Evolutionary conservation across 1,140 invertebrate genomes (phyloP).

Genomic region (Ganaspis sp.): DNA sequence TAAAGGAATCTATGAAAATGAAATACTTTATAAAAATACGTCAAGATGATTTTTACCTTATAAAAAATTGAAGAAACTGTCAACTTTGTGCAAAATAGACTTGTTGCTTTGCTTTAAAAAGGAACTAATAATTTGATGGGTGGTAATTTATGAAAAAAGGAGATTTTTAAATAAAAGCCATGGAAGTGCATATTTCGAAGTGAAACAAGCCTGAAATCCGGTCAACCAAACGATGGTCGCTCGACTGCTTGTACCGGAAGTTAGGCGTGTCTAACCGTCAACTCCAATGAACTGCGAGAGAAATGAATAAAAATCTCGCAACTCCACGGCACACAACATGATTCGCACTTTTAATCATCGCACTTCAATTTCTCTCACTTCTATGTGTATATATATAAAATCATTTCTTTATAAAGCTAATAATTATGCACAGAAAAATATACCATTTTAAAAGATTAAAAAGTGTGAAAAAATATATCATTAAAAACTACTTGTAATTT

Average conservation of each 20-base stretch:
- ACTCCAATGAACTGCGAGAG: conserved; percentile 13
- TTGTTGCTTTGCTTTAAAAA: background rate
- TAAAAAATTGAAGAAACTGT: too few relatives aligned
- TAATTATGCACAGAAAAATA: too few relatives aligned
- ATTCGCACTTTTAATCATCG: background rate
- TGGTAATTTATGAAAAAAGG: background rate
- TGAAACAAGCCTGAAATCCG: conserved; percentile 44
- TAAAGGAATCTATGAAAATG: too few relatives aligned
- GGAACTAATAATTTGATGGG: background rate
- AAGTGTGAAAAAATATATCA: too few relatives aligned
- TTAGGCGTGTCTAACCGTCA: conserved; percentile 39
- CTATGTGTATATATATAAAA: too few relatives aligned
- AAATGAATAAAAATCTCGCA: conserved; percentile 19
- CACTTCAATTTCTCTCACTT: too few relatives aligned
- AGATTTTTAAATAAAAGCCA: background rate
- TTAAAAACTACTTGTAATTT: too few relatives aligned
- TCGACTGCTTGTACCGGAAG: conserved; percentile 40
- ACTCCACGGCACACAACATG: background rate
- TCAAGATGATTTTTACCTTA: too few relatives aligned
- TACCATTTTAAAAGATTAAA: too few relatives aligned
- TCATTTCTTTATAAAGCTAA: too few relatives aligned
- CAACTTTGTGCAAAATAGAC: background rate
- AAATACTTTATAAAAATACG: too few relatives aligned
- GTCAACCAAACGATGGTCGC: conserved; percentile 33
- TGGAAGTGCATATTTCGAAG: conserved; percentile 18